phyloP scores from a whole-genome alignment of 2,113 vertebrate species.

The Charadrius vociferus region DNA sequence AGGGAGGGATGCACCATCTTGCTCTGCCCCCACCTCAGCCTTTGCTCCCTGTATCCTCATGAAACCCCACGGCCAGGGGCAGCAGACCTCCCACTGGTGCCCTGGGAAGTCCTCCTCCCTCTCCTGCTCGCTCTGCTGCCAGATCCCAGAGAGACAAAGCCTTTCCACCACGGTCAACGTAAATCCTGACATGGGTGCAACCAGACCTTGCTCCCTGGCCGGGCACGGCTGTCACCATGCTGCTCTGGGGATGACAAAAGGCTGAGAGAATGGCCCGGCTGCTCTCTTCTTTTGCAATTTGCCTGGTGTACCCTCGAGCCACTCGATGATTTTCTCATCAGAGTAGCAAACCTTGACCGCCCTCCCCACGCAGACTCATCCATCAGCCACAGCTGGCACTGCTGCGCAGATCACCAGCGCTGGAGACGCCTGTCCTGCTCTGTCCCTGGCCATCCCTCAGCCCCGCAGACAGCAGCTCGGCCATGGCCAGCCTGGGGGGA shows the following conservation, averaged over 20 bases:
- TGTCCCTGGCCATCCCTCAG: background rate
- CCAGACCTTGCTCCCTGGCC: background rate
- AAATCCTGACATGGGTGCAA: background rate
- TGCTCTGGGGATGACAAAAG: background rate
- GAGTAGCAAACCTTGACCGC: background rate
- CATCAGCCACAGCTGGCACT: background rate
- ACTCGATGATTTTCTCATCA: constrained; percentile 48
- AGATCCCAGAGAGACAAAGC: background rate
- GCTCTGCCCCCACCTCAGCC: accelerated
- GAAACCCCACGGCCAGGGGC: background rate
- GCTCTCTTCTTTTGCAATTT: background rate
- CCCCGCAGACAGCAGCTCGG: accelerated
- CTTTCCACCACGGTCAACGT: background rate
- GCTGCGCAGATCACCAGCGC: accelerated
- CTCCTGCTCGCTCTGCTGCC: background rate
- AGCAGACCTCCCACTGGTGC: background rate
- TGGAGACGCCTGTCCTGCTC: background rate
- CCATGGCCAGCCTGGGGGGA: accelerated
- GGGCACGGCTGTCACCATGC: background rate
- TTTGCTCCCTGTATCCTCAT: background rate
- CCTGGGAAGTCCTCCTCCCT: accelerated
- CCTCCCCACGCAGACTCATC: background rate
- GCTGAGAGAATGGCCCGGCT: background rate
- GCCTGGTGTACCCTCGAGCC: background rate
- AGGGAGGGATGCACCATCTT: background rate